Evolutionary conservation across 2,797 vertebrate species (phyloP).

Genomic region (Hydrocynus forskahlii): DNA sequence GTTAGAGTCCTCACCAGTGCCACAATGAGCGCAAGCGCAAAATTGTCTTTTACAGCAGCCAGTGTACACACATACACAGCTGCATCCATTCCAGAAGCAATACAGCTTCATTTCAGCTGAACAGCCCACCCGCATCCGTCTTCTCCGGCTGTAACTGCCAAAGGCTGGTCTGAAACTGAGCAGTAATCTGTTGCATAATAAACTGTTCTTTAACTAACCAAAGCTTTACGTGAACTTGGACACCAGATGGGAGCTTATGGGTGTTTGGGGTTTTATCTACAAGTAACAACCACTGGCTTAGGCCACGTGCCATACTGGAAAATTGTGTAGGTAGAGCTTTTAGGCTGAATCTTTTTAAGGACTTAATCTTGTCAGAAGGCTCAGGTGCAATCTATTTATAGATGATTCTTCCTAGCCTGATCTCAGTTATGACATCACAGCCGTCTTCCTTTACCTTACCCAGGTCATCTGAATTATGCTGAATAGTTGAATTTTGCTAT

Average conservation of each 20-base stretch:
- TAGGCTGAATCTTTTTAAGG: slow-evolving; percentile 17
- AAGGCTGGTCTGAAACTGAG: slow-evolving; percentile 18
- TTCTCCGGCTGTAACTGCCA: neutral
- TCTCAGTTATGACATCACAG: slow-evolving; percentile 1
- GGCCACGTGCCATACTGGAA: slow-evolving; percentile 25
- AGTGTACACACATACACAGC: slow-evolving; percentile 10
- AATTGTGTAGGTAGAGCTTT: slow-evolving; percentile 39
- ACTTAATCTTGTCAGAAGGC: slow-evolving; percentile 35
- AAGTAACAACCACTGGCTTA: slow-evolving; percentile 20
- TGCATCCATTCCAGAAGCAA: neutral
- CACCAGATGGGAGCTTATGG: neutral
- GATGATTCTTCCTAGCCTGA: neutral
- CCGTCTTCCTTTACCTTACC: neutral
- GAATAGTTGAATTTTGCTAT: neutral
- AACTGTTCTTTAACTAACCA: slow-evolving; percentile 26
- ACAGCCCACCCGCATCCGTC: neutral
- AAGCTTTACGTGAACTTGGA: slow-evolving; percentile 5
- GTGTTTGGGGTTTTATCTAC: slow-evolving; percentile 13
- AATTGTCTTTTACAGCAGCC: neutral
- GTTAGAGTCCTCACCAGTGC: neutral
- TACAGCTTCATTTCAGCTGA: neutral
- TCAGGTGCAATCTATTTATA: slow-evolving; percentile 50
- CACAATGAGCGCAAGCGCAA: neutral
- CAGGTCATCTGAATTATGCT: neutral
- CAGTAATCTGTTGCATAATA: slow-evolving; percentile 23